Base-by-base conservation (phyloP, 1,140 invertebrate genomes). In the Hyles vespertilio region DNA sequence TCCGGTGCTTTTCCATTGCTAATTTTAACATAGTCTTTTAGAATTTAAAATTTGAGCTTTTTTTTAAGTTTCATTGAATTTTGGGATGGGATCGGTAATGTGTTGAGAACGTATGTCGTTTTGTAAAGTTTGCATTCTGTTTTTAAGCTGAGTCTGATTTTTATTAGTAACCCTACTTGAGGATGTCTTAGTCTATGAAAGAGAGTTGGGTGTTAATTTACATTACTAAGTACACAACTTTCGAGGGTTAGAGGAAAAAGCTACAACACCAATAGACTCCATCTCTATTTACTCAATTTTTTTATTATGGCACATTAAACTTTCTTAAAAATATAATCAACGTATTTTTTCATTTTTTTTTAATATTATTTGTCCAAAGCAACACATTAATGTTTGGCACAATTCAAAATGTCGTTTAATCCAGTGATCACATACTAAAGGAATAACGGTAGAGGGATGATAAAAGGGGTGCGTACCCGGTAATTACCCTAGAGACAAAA, bases 1-100 rank as follows among this genome's bases (percentile, higher is more conserved):
- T 51, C 47, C 48, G 33, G 34, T 55, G 52, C 56, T 36, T 55
- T 58, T 55, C 12, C 45, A 34, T 34, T 34, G n/a, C 22, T 44
- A 45, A 53, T 53, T 43, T 54, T 40, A 40, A 5, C 36, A 40
- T 40, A 40, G 36, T 5, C 36, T 40, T 8, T 40, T 40, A 40
- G 36, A 12, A 22, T 12, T 22, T 54, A 22, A 11, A 10, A 11
- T 51, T 34, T 51, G 32, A 12, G 34, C 2, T 0, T 10, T 32
- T n/a, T 8, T 34, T 51, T 33, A 33, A 51, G 34, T 10, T 51
- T 9, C 32, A 33, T 51, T 33, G 2, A 50, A 32, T 51, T n/a
- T 32, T 33, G 32, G 10, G 0, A 51, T 34, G 5, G 8, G 8
- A 51, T 32, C 3, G 11, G 3, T 48, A 11, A 48, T 12, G 22